Percentiles rank a stretch among this genome's conserved stretches.
phyloP scores from a whole-genome alignment of 1,140 invertebrate genomes.

The Hycleus cichorii region DNA sequence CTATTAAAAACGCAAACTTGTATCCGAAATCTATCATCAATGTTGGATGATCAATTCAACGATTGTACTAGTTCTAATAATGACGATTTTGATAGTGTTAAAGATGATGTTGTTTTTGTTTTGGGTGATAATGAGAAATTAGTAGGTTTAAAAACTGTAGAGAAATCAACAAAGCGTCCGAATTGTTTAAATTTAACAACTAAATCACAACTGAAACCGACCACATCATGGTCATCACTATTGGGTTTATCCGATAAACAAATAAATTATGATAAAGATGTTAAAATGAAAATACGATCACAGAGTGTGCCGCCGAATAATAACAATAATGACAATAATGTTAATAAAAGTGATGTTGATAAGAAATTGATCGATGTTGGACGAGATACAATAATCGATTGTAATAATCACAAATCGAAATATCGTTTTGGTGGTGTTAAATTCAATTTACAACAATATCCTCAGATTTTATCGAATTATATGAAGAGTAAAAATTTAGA shows the following conservation, averaged over 20 bases:
- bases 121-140: conserved; percentile 66
- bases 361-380: background rate
- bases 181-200: conserved; percentile 9
- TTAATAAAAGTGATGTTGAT: no score
- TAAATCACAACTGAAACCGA: conserved; percentile 18
- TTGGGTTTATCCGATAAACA: conserved; percentile 6
- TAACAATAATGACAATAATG: conserved; percentile 4
- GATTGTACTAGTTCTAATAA: background rate
- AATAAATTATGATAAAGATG: background rate
- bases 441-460: conserved; percentile 62
- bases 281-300: conserved; percentile 18
- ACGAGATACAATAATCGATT: conserved; percentile 1
- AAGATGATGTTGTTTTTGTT: conserved; percentile 57
- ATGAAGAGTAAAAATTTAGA: conserved; percentile 64
- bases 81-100: background rate
- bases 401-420: conserved; percentile 32
- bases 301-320: conserved; percentile 34
- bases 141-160: conserved; percentile 46
- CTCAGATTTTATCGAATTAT: conserved; percentile 60
- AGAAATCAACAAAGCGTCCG: conserved; percentile 6
- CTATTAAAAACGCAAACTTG: conserved; percentile 6
- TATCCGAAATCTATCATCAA: background rate
- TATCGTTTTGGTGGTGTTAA: conserved; percentile 60
- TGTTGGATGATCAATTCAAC: background rate
- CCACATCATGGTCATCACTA: conserved; percentile 25